Percentiles rank a stretch among this genome's conserved stretches.
phyloP scores from a whole-genome alignment of 2,888 invertebrate species.

The Cheiracanthium punctorium region DNA sequence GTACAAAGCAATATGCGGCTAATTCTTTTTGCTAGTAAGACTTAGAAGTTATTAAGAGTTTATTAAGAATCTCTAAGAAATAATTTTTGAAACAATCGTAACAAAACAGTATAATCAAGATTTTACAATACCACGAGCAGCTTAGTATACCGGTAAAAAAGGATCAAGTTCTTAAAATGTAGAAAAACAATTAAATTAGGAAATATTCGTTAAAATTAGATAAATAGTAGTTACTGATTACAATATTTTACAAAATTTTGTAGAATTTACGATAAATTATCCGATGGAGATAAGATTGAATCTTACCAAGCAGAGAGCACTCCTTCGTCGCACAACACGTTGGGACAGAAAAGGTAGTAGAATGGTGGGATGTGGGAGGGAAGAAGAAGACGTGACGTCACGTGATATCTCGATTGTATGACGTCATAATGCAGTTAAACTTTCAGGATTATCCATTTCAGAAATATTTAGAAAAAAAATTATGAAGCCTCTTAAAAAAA shows the following conservation, averaged over 20 bases:
- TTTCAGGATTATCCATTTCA: not conserved
- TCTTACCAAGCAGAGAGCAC: not conserved
- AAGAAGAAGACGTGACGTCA: constrained; percentile 31
- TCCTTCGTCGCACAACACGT: constrained; percentile 9
- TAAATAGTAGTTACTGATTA: not conserved
- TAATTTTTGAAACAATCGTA: too few species aligned
- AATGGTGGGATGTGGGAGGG: constrained; percentile 15
- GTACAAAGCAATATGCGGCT: too few species aligned
- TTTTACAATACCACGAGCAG: not conserved
- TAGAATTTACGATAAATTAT: not conserved
- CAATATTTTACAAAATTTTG: not conserved
- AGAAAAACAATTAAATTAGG: too few species aligned
- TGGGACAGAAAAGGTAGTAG: constrained; percentile 14
- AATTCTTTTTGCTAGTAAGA: too few species aligned
- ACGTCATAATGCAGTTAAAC: constrained; percentile 11
- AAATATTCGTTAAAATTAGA: not conserved
- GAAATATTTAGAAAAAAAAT: not conserved
- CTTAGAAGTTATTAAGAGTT: too few species aligned
- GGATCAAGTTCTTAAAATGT: not conserved
- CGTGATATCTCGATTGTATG: constrained; percentile 17
- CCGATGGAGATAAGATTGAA: not conserved
- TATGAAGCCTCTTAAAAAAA: too few species aligned
- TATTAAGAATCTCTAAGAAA: too few species aligned
- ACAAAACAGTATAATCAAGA: too few species aligned
- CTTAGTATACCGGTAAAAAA: not conserved